phyloP scores from a whole-genome alignment of 2,797 vertebrate species.

The Leucoraja ocellata region DNA sequence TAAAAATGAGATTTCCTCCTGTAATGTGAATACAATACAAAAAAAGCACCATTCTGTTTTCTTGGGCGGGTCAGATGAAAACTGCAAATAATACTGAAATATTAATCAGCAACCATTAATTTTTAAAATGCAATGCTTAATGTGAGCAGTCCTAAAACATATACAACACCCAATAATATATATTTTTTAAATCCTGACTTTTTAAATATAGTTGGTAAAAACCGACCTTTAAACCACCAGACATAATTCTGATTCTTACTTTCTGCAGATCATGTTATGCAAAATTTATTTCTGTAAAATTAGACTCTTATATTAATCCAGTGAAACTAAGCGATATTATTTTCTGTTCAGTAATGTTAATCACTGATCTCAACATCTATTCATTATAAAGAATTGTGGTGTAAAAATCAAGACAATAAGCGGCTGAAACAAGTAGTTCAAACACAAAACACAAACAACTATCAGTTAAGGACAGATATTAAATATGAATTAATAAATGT shows the following conservation, averaged over 20 bases:
- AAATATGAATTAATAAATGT: neutral
- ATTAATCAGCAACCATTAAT: neutral
- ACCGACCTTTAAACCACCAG: neutral
- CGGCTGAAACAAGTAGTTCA: too few species aligned
- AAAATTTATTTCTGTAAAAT: too few species aligned
- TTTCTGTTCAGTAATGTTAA: neutral
- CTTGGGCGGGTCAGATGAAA: constrained; percentile 10
- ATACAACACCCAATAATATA: neutral
- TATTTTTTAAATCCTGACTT: too few species aligned
- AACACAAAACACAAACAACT: neutral
- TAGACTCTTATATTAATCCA: neutral
- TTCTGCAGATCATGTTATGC: neutral
- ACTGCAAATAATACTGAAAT: constrained; percentile 11
- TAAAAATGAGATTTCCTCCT: neutral
- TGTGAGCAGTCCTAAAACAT: neutral
- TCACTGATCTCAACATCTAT: neutral
- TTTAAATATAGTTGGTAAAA: neutral
- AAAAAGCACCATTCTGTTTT: neutral
- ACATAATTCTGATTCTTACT: neutral
- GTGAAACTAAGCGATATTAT: neutral
- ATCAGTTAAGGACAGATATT: neutral
- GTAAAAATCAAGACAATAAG: neutral
- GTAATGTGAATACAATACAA: neutral
- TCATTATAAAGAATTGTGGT: neutral
- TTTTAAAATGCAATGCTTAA: neutral